Base-by-base conservation (phyloP, 2,888 invertebrate genomes). In the Acrocera orbiculus region DNA sequence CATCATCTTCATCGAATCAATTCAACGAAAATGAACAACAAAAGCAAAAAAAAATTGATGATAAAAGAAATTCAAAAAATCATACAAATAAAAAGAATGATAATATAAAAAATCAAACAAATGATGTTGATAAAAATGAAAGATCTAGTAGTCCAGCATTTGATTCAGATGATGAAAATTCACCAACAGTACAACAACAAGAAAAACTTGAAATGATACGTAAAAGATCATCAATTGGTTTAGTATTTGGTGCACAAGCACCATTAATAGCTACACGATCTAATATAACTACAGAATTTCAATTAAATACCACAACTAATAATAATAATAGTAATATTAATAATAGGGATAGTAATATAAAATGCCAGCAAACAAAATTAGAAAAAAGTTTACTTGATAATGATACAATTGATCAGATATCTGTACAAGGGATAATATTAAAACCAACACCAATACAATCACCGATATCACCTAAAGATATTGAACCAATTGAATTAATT, bases 121-220 rank as follows among this genome's bases (percentile, higher is more conserved):
- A 66, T 6, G 58, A 77, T 50, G 65, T 73, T 24, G 76, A 83
- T 52, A 75, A 73, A 46, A 73, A 73, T 5, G 83, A 85, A 47
- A 66, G 90, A 26, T 90, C 90, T 1, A 90, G 90, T 49, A 90
- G 90, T 53, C 75, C 87, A 2, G 87, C 87, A 0, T 93, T 92
- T 53, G 92, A 92, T 48, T 92, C 92, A 0, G 92, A 93, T 52
- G 90, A 92, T 40, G 92, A 93, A 49, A 79, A 80, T 40, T 74
- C 73, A 0, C 66, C 69, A 0, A 71, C 68, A 40, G 59, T 58
- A 41, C 39, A 50, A 42, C 53, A 54, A 32, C 44, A 43, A 22
- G 54, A 17, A 27, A 54, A 52, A 34, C 36, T 54, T 28, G 50
- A 48, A 22, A 55, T 53, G 44, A 36, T 55, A 34, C 47, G 54